Conservation (phyloP, 2,113 vertebrate species). For the Penelope pileata region DNA sequence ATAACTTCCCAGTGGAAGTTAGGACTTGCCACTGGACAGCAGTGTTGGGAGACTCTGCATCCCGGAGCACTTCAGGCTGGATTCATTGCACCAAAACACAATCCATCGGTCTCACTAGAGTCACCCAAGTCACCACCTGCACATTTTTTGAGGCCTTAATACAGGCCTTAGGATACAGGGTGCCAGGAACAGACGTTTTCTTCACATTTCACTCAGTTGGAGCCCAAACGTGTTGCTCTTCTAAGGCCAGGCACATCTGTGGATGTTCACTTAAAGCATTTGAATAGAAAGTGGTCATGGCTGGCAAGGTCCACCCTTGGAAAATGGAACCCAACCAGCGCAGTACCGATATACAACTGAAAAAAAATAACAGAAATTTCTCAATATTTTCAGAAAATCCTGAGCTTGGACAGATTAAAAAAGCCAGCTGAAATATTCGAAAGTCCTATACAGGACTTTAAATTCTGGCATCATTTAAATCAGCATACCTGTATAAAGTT, state of each 20-base stretch:
- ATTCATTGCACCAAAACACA: background rate
- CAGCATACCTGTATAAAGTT: background rate
- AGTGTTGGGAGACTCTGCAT: accelerated
- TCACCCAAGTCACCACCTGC: accelerated
- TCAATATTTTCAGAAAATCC: background rate
- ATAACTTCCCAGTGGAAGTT: background rate
- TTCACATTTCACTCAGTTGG: background rate
- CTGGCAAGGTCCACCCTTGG: background rate
- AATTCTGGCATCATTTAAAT: background rate
- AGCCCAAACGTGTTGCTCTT: accelerated
- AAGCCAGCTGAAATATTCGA: background rate
- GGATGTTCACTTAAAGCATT: background rate
- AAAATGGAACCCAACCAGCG: background rate
- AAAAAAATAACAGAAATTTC: background rate
- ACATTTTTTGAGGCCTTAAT: background rate
- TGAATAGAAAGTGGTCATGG: background rate
- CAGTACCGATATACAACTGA: background rate
- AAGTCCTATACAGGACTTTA: background rate
- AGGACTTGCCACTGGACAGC: background rate
- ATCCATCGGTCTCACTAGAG: background rate
- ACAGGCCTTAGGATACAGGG: background rate
- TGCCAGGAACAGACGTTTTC: background rate
- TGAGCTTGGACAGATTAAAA: background rate
- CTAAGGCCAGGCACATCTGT: background rate
- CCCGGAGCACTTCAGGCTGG: background rate